phyloP scores from a whole-genome alignment of 2,113 vertebrate genomes.

The Macaca nemestrina region DNA sequence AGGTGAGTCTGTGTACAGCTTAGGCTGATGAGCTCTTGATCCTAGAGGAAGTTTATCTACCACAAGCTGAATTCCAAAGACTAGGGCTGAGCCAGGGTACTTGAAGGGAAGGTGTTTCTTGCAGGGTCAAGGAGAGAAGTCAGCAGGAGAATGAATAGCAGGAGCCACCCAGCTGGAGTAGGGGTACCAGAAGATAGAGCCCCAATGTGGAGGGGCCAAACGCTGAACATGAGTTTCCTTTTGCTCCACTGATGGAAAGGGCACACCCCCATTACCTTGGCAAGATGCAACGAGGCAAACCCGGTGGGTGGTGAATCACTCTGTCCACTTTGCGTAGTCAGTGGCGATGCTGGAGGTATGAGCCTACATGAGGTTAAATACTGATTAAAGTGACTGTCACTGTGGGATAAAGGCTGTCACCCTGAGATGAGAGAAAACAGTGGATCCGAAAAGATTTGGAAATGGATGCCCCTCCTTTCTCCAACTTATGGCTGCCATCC shows the following conservation, averaged over 20 bases:
- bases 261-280: not conserved
- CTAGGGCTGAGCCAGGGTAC: not conserved
- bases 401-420: not conserved
- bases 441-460: not conserved
- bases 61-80: not conserved
- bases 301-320: conserved; percentile 42
- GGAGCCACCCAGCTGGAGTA: not conserved
- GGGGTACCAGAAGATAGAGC: not conserved
- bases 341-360: not conserved
- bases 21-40: not conserved
- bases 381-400: not conserved
- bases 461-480: not conserved
- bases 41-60: not conserved
- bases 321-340: not conserved
- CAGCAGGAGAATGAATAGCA: not conserved
- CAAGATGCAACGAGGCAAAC: not conserved
- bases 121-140: not conserved
- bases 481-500: not conserved
- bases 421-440: not conserved
- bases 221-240: not conserved
- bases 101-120: not conserved
- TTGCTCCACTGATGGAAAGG: not conserved
- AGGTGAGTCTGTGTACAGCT: not conserved
- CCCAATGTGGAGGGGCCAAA: no score
- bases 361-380: not conserved